Base-by-base conservation (phyloP, 1,140 invertebrate genomes). In the Macrobrachium rosenbergii region DNA sequence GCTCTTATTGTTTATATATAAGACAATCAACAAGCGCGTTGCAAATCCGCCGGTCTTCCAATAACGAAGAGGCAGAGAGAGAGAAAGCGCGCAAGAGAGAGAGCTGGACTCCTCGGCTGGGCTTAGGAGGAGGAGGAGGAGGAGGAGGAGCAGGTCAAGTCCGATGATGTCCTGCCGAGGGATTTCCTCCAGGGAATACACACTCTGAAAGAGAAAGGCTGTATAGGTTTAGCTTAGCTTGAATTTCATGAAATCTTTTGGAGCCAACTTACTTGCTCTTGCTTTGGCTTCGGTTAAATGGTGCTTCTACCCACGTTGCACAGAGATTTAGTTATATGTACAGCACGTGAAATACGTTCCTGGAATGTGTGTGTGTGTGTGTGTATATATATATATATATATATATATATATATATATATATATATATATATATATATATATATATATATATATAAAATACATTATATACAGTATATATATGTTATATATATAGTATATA, bases 331-430 rank as follows among this genome's bases (percentile, higher is more conserved):
- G 8, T 52, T 75, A 45, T 75, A 75, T 52, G 52, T 75, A 43
- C 52, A 45, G 7, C 16, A 10, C 69, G 23, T 23, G 52, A 60
- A 19, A 7, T 14, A 37, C 19, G 45, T 28, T 0, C 19, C n/a
- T 37, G n/a, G 6, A 14, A 43, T 76, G 37, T 52, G 58, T 58
- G 16, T 17, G 45, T 77, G 58, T 21, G 3, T 21, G n/a, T 3
- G 5, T 52, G 14, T 19, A 52, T 45, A 77, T 52, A 77, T 52
- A 77, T 52, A 77, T 52, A 52, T 21, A 45, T 77, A 77, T 52
- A 77, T 77, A 77, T 52, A 45, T 77, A 8, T 19, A 28, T 58
- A 19, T 78, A 52, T n/a, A 37, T 82, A 19, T 67, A 21, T 67
- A 67, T 82, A 43, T 82, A 52, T 69, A 52, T 37, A 43, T 67